Evolutionary conservation across 2,888 invertebrate species (phyloP), one percentile per base, ranked within the genome.

Genomic region (Onchidella celtica): DNA sequence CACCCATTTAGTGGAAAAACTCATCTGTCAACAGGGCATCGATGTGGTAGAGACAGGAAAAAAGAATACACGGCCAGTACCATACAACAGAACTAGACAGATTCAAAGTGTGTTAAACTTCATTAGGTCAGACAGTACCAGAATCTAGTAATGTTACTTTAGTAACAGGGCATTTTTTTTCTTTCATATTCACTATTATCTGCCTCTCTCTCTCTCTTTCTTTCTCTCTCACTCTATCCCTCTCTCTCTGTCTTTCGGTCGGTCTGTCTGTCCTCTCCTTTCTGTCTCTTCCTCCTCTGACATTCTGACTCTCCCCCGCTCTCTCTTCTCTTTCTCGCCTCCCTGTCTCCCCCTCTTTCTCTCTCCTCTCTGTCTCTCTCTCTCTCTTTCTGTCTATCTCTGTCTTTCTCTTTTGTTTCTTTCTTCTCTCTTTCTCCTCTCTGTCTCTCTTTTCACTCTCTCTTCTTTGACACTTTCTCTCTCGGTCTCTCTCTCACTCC

Each of bases 201-300:
- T 66, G 36, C 47, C 63, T 63, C 57, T 66, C 73, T 59, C 40
- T 68, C 40, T 57, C 68, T 68, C 65, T 75, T 32, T 59, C 38
- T 74, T n/a, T 68, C 38, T 68, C 68, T 75, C 38, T 69, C 29
- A 29, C 38, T 68, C 40, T 59, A 34, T 55, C 21, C 38, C 59
- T 57, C 57, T 69, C 40, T 81, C 75, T 38, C 69, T 69, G 29
- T 75, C 29, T 61, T 17, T 75, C 47, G 40, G 17, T 69, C 69
- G 17, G 9, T 14, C 59, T 36, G 34, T 61, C 36, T 29, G 17
- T 21, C 11, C 9, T 27, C 11, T 21, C 27, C n/a, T 36, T n/a
- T 68, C 36, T 24, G 3, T 34, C 27, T 24, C 32, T 36, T 32
- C 17, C 4, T 34, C 61, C 9, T 47, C 9, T 47, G 47, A 11